Base-by-base conservation (phyloP, 2,113 vertebrate species). In the Lophura nycthemera region DNA sequence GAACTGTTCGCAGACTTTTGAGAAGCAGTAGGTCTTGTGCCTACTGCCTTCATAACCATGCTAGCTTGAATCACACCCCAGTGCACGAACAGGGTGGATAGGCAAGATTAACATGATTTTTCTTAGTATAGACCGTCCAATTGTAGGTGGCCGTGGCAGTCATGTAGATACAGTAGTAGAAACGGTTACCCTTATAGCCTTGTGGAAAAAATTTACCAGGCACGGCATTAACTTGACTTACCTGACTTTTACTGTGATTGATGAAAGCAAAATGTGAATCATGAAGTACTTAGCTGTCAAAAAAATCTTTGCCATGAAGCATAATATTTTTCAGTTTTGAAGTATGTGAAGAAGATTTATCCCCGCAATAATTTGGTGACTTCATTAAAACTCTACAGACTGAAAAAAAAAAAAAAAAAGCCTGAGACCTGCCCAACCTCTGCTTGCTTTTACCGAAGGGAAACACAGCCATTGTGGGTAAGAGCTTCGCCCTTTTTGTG, bases 221-320 rank as follows among this genome's bases (percentile, higher is more conserved):
- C 47, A 42, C 6, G n/a, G 50, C 38, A 79, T 57, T 89, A 66
- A 64, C 76, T 75, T 57, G 10, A 21, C 45, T 72, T 76, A 50
- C n/a, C 65, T 83, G 69, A 42, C 75, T 82, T 83, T 32, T 63
- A 71, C 43, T 40, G 16, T 36, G 57, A 80, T 45, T 73, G 64
- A 83, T 87, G 63, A 69, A 85, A 86, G 61, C 18, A 67, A 80
- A 91, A 48, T 60, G 45, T 43, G 64, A 94, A 79, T 75, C 76
- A 63, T 73, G 75, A 90, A 29, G 59, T 29, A 54, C 7, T 82
- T 79, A 65, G 29, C 57, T 84, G 29, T 34, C 77, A 84, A 90
- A 91, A 54, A 52, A 15, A 16, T 69, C 34, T 61, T 43, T 76
- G 24, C 25, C 24, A 65, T 20, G 10, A 50, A 84, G 32, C 29